Evolutionary conservation across 2,888 invertebrate genomes (phyloP).

Genomic region (Phlogophora meticulosa): DNA sequence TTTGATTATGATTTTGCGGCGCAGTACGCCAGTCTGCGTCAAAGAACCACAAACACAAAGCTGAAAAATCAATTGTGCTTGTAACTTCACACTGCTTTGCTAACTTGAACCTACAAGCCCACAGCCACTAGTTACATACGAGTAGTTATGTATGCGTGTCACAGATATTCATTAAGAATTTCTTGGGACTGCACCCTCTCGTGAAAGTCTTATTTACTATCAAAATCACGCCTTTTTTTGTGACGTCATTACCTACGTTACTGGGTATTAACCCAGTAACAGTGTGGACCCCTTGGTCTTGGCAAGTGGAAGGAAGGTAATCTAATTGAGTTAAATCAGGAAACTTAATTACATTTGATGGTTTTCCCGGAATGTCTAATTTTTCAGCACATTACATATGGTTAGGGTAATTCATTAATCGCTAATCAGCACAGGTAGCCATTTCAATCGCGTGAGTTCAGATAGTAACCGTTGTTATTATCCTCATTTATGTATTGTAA

Average conservation of each 20-base stretch:
- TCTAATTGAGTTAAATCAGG: constrained; percentile 3
- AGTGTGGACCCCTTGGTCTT: too few species aligned
- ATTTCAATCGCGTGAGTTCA: background rate
- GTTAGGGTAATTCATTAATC: background rate
- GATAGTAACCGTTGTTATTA: constrained; percentile 9
- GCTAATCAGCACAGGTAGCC: background rate
- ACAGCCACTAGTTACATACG: too few species aligned
- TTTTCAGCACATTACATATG: background rate
- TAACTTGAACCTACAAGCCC: too few species aligned
- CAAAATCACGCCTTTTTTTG: background rate
- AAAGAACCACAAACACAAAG: background rate
- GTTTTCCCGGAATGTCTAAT: background rate
- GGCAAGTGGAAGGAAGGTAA: background rate
- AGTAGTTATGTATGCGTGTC: background rate
- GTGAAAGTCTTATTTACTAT: too few species aligned
- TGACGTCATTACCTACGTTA: background rate
- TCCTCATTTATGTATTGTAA: constrained; percentile 27
- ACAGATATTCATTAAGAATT: too few species aligned
- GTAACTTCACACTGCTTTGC: background rate
- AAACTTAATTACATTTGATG: background rate
- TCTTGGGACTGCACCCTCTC: background rate
- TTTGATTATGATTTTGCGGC: too few species aligned
- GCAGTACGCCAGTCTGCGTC: too few species aligned
- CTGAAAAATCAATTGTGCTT: background rate
- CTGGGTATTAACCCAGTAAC: too few species aligned